phyloP scores from a whole-genome alignment of 2,888 invertebrate species.

The Chalcosyrphus nemorum region DNA sequence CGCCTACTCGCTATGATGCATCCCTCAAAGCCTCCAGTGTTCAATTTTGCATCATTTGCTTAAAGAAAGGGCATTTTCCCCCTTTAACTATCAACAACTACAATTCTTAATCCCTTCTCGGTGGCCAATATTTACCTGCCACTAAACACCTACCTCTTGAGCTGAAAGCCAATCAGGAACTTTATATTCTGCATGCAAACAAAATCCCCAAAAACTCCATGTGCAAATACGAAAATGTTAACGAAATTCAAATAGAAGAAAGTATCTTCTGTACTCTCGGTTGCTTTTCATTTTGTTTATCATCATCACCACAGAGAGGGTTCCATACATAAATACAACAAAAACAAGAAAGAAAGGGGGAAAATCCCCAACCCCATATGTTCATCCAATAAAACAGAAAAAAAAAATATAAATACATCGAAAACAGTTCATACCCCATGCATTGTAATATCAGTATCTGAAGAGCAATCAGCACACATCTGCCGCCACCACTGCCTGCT shows the following conservation, averaged over 20 bases:
- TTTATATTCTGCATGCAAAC: conserved; percentile 59
- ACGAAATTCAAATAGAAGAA: conserved; percentile 72
- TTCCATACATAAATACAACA: conserved; percentile 20
- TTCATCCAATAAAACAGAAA: neutral
- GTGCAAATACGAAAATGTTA: conserved; percentile 64
- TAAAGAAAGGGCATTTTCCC: too few species aligned
- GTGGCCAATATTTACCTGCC: too few species aligned
- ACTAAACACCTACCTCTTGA: conserved; percentile 2
- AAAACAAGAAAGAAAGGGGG: neutral
- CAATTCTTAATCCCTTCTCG: too few species aligned
- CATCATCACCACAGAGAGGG: conserved; percentile 42
- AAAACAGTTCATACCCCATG: conserved; percentile 49
- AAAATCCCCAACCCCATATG: conserved; percentile 49
- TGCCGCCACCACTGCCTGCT: conserved; percentile 32
- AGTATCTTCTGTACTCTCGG: conserved; percentile 30
- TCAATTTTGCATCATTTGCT: too few species aligned
- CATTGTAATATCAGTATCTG: conserved; percentile 45
- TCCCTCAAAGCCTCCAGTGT: too few species aligned
- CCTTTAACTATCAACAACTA: too few species aligned
- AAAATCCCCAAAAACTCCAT: conserved; percentile 58
- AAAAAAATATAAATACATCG: conserved; percentile 13
- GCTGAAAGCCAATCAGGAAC: conserved; percentile 59
- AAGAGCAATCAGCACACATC: conserved; percentile 50
- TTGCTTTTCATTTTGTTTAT: conserved; percentile 66
- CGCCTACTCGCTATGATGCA: too few species aligned